Evolutionary conservation across 2,797 vertebrate species (phyloP).

Genomic region (Leptatherina wallacei): DNA sequence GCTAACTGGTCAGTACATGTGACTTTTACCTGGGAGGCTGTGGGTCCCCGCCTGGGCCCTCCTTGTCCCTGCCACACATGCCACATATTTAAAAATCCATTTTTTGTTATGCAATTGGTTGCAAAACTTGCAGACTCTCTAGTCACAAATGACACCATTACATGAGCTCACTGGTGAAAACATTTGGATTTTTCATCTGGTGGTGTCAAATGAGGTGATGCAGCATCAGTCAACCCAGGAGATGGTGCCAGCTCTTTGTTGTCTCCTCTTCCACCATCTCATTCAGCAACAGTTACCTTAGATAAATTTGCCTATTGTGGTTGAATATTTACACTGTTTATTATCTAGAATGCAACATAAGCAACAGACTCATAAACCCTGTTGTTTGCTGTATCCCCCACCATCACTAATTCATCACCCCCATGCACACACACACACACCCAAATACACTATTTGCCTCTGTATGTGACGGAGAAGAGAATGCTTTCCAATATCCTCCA

Average conservation of each 20-base stretch:
- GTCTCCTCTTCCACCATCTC: constrained; percentile 4
- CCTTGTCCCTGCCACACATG: background rate
- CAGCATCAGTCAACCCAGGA: background rate
- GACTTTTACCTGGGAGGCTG: too few relatives aligned
- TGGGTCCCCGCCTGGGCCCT: too few relatives aligned
- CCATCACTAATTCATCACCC: constrained; percentile 32
- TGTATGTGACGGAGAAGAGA: constrained; percentile 40
- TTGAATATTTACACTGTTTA: constrained; percentile 26
- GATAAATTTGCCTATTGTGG: constrained; percentile 10
- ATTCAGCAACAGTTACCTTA: constrained; percentile 15
- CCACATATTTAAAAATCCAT: background rate
- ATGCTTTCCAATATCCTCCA: constrained; percentile 71
- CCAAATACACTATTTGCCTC: constrained; percentile 44
- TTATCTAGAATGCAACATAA: constrained; percentile 36
- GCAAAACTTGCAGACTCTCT: too few relatives aligned
- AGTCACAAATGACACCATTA: too few relatives aligned
- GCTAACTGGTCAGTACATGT: too few relatives aligned
- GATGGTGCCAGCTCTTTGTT: constrained; percentile 4
- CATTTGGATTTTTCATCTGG: background rate
- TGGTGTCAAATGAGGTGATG: background rate
- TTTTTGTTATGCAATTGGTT: too few relatives aligned
- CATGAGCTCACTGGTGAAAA: background rate
- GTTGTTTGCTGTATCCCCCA: constrained; percentile 14
- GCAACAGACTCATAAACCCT: background rate
- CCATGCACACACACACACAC: background rate